These are phyloP conservation scores for Perca flavescens DNA, from an alignment of 2,113 vertebrate species.

Conservation along the genomic window DNA sequence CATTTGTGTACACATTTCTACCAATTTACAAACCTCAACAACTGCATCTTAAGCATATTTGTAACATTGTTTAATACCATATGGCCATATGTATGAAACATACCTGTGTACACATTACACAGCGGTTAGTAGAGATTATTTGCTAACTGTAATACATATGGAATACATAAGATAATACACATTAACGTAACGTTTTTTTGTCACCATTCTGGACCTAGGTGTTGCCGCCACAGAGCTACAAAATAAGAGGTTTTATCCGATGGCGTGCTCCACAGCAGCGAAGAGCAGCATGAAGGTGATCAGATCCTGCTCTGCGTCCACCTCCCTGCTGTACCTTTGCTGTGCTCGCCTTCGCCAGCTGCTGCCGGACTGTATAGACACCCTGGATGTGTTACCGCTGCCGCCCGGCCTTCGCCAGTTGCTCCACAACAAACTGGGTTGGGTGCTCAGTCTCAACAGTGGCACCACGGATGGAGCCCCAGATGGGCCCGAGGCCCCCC, in stretches of 20 bases:
- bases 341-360: slow-evolving; percentile 95
- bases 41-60: too few relatives aligned
- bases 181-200: neutral
- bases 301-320: slow-evolving; percentile 91
- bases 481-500: slow-evolving; percentile 54
- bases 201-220: slow-evolving; percentile 77
- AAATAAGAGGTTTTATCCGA: slow-evolving; percentile 94
- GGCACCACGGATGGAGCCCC: slow-evolving; percentile 55
- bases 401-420: slow-evolving; percentile 95
- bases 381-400: slow-evolving; percentile 91
- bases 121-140: neutral
- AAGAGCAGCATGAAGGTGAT: slow-evolving; percentile 99
- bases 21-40: too few relatives aligned
- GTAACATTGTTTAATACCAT: neutral
- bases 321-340: slow-evolving; percentile 96
- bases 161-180: neutral
- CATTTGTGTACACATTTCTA: too few relatives aligned
- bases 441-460: slow-evolving; percentile 93
- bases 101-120: neutral
- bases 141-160: neutral
- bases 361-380: slow-evolving; percentile 90
- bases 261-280: slow-evolving; percentile 98
- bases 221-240: slow-evolving; percentile 93
- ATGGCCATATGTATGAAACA: neutral
- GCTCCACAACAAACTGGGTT: slow-evolving; percentile 95